Evolutionary conservation across 1,140 invertebrate genomes (phyloP).

Genomic region (Brachionus calyciflorus): DNA sequence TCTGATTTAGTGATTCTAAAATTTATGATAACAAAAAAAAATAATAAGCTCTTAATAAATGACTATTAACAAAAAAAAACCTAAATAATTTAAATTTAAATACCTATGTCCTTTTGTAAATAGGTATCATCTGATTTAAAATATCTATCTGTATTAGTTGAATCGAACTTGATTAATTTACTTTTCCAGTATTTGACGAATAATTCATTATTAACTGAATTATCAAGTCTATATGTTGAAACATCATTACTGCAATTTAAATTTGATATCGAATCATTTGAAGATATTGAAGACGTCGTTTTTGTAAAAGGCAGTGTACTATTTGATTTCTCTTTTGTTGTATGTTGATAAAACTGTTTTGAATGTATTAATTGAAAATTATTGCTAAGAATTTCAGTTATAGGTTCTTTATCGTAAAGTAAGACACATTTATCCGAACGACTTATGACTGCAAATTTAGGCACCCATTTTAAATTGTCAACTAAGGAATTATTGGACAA

Average conservation of each 20-base stretch:
- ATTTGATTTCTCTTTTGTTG: neutral
- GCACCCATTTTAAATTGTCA: conserved; percentile 33
- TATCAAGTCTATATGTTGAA: conserved; percentile 7
- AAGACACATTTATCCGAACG: neutral
- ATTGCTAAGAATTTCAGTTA: neutral
- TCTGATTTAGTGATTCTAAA: conserved; percentile 22
- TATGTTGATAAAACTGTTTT: neutral
- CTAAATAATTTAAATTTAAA: neutral
- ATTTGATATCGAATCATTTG: neutral
- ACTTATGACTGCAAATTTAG: conserved; percentile 10
- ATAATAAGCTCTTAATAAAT: neutral
- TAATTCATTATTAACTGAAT: conserved; percentile 17
- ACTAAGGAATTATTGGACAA: neutral
- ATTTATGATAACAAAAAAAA: too few relatives aligned
- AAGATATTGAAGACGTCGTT: too few relatives aligned
- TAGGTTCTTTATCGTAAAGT: conserved; percentile 10
- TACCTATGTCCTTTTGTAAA: conserved; percentile 17
- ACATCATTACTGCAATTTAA: neutral
- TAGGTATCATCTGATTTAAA: conserved; percentile 13
- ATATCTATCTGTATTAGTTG: neutral
- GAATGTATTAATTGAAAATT: conserved; percentile 16
- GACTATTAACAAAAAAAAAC: neutral
- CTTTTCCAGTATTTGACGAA: conserved; percentile 33
- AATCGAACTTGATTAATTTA: conserved; percentile 5
- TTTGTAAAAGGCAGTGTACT: neutral